Evolutionary conservation across 2,888 invertebrate genomes (phyloP), one percentile per base, ranked within the genome.

Genomic region (Hypselothyrea guttata): DNA sequence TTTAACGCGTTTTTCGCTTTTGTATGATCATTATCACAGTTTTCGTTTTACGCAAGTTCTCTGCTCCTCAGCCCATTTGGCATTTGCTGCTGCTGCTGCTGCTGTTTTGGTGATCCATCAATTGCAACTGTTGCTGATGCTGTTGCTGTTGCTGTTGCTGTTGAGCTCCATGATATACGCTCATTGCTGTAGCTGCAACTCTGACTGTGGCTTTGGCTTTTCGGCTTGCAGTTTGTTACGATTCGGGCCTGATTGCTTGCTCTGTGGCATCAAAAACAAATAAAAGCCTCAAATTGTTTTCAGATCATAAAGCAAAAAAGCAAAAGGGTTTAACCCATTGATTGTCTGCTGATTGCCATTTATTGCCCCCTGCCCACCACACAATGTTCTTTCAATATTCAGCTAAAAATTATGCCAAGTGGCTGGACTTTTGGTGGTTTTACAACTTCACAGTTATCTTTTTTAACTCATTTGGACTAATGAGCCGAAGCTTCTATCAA

Each of bases 211-310:
- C 38, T 18, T n/a, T 56, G 22, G 11, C 33, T 41, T 27, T 41
- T 18, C 41, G 35, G 48, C 45, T 46, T 47, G 41, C 13, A 8
- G 34, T n/a, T 45, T 61, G 64, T 58, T 63, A 69, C 59, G 64
- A 58, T 71, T 73, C 68, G 67, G 54, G 67, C 53, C 41, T 69
- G 69, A 69, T 69, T 64, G 59, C 63, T 61, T 74, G 53, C 61
- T 70, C 57, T 69, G 77, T 74, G 69, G 75, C 71, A 77, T 77
- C 82, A 73, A 75, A 81, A 83, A 73, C 81, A 77, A 81, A 81
- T 81, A 81, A 81, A 81, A 83, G 77, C 84, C 73, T 77, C 22
- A 83, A 83, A 81, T 81, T 83, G 84, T 81, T 79, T 83, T 83
- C 77, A 64, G 79, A 79, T 83, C 79, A 83, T 79, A 83, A 79